Percentiles rank a stretch among this genome's conserved stretches.
These are phyloP conservation scores for Polymixis flavicincta DNA, from an alignment of 2,888 invertebrate genomes.

Conservation along the genomic window DNA sequence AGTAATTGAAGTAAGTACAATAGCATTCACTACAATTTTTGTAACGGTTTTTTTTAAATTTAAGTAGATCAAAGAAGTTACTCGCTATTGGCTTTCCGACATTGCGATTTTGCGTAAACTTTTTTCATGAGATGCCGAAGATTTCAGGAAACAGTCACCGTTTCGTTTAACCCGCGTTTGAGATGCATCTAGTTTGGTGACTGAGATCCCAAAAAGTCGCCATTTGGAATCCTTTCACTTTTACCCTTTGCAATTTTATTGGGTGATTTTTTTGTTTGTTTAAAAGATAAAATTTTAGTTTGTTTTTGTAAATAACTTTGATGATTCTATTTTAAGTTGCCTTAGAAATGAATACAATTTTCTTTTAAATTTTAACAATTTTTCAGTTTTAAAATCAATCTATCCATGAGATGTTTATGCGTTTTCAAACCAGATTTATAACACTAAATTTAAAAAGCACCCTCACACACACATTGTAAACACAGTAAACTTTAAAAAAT, in stretches of 20 bases:
- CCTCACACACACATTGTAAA: slow-evolving; percentile 29
- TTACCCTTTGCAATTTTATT: neutral
- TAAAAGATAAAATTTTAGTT: neutral
- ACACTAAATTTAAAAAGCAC: slow-evolving; percentile 28
- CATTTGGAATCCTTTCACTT: no score
- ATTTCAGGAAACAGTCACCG: neutral
- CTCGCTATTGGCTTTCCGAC: no score
- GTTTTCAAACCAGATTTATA: neutral
- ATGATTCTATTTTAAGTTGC: neutral
- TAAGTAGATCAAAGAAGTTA: neutral
- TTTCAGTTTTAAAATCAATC: neutral
- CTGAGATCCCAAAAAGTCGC: neutral
- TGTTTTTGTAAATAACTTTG: neutral
- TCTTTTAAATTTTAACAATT: neutral
- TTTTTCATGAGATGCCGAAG: neutral
- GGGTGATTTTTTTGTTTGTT: neutral
- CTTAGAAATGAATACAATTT: neutral
- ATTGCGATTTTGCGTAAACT: no score
- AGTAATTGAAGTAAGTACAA: neutral
- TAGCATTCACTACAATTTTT: neutral
- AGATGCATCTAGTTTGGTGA: neutral
- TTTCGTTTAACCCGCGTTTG: neutral
- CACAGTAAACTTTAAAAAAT: slow-evolving; percentile 16
- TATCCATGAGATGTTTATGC: neutral
- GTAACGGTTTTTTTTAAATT: neutral